Conservation (phyloP, 2,888 invertebrate species). For the Pasiphila rectangulata region DNA sequence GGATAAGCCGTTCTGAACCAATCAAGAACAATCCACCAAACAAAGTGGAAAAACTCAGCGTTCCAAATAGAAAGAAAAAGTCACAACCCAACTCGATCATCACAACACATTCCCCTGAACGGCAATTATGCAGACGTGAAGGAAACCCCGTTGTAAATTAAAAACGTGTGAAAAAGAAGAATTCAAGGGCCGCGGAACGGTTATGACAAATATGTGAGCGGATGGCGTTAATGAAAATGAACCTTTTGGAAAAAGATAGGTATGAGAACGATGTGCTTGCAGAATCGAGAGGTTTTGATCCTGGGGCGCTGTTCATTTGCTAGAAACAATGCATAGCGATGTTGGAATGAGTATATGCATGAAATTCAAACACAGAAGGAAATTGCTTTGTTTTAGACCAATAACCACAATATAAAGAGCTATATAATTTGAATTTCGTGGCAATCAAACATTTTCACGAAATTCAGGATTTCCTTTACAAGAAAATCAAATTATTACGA, state of each 20-base stretch:
- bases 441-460: too few relatives aligned
- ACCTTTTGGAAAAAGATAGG: conserved; percentile 61
- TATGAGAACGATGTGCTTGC: conserved; percentile 49
- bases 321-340: conserved; percentile 9
- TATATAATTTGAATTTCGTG: too few relatives aligned
- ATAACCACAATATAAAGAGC: too few relatives aligned
- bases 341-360: background rate
- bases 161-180: conserved; percentile 74
- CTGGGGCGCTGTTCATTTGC: conserved; percentile 20
- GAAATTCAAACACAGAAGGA: too few relatives aligned
- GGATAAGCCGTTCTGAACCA: too few relatives aligned
- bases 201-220: conserved; percentile 81
- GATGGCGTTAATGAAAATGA: conserved; percentile 78
- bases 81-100: conserved; percentile 27
- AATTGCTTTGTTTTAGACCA: too few relatives aligned
- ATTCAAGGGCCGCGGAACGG: conserved; percentile 58
- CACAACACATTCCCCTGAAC: conserved; percentile 54
- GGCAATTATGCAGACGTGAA: conserved; percentile 55
- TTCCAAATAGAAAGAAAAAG: conserved; percentile 11
- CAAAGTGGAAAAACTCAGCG: background rate
- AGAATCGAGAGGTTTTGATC: conserved; percentile 41
- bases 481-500: too few relatives aligned
- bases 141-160: conserved; percentile 71
- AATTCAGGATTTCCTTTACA: too few relatives aligned
- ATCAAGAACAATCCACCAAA: background rate